Conservation (phyloP, 1,140 invertebrate genomes). For the Dryas iulia region DNA sequence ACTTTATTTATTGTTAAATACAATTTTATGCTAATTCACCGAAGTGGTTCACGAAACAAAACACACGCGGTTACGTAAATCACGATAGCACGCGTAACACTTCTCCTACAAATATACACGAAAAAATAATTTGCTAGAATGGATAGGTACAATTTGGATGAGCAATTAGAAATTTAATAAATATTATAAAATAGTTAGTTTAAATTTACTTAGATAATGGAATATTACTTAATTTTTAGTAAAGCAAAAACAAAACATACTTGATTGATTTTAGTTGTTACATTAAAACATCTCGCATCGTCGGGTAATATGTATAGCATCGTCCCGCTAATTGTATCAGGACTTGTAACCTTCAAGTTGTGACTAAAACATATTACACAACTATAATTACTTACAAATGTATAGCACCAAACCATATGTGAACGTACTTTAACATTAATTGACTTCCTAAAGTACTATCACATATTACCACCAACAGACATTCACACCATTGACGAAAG, state of each 20-base stretch:
- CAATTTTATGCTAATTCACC: constrained; percentile 51
- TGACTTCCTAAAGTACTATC: constrained; percentile 50
- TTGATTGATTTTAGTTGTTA: constrained; percentile 19
- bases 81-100: constrained; percentile 11
- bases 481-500: constrained; percentile 37
- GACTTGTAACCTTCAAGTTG: not conserved
- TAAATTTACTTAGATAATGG: constrained; percentile 75
- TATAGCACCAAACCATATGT: constrained; percentile 70
- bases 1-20: constrained; percentile 69
- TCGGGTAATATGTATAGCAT: not conserved
- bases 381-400: constrained; percentile 38
- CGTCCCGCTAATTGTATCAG: not conserved
- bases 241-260: constrained; percentile 51
- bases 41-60: constrained; percentile 18
- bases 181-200: constrained; percentile 63
- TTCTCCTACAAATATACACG: constrained; percentile 10
- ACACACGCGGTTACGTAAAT: constrained; percentile 24
- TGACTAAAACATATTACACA: constrained; percentile 16
- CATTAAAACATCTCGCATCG: constrained; percentile 1
- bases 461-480: constrained; percentile 48
- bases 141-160: constrained; percentile 71
- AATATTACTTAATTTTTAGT: constrained; percentile 73
- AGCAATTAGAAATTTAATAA: constrained; percentile 67
- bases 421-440: constrained; percentile 49
- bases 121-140: constrained; percentile 58